Base-by-base conservation (phyloP, 2,113 vertebrate genomes). In the Laticauda laticaudata region DNA sequence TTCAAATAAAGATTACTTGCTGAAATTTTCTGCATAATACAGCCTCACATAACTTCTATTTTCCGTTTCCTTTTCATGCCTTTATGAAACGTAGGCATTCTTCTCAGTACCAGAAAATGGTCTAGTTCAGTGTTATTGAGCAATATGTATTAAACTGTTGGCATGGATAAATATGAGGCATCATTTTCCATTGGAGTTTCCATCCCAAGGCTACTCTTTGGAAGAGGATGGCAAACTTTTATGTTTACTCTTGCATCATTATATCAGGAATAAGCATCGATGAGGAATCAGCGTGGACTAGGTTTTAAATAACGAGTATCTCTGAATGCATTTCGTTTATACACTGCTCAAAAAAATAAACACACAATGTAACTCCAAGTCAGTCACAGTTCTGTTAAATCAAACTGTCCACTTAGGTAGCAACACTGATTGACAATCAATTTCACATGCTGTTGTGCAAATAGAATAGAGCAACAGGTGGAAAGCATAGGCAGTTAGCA, bases 111-210 rank as follows among this genome's bases (percentile, higher is more conserved):
- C 43, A 94, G n/a, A 45, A 51, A 9, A 43, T 93, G 87, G 85
- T n/a, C 87, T 81, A 20, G 53, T n/a, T 87, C 15, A 4, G 91
- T 14, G 61, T 54, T 48, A 55, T 91, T 43, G 91, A 10, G 6
- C 54, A 75, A 15, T 75, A 0, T 21, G 56, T 20, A 95, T 93
- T 11, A 56, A 89, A 34, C 54, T 56, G 48, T 61, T 90, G n/a
- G 7, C 7, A 61, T 64, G 54, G 92, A 1, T 89, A 92, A 94
- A 39, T 2, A 86, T 4, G 24, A 15, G 55, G 92, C 51, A 93
- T 94, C 88, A 85, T 75, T 93, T 90, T 59, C 34, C 91, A 14
- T 55, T 95, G n/a, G 24, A 23, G 75, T n/a, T 54, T 7, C 89
- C 92, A 92, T 59, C 55, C 18, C 1, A 56, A 43, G 0, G 0